Evolutionary conservation across 1,140 invertebrate species (phyloP).

Genomic region (Nebria ingens): DNA sequence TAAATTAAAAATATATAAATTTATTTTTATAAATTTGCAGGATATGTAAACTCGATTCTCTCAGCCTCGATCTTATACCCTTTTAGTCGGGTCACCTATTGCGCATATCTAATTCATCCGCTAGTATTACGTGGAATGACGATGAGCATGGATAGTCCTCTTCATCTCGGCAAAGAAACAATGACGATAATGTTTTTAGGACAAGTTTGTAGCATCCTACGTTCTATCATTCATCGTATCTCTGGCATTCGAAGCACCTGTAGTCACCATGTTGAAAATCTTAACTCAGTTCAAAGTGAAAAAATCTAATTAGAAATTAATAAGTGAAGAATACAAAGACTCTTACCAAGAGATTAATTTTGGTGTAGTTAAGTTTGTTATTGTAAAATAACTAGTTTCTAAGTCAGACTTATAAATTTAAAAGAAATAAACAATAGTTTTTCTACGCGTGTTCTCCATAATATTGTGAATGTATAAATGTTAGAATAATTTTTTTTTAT

Average conservation of each 20-base stretch:
- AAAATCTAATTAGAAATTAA: conserved; percentile 4
- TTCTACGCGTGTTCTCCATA: too few relatives aligned
- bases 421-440: too few relatives aligned
- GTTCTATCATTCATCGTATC: conserved; percentile 66
- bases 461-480: too few relatives aligned
- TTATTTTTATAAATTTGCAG: conserved; percentile 36
- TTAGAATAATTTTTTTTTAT: too few relatives aligned
- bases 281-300: conserved; percentile 40
- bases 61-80: conserved; percentile 70
- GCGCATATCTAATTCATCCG: conserved; percentile 72
- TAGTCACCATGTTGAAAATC: conserved; percentile 76
- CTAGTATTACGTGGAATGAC: conserved; percentile 63
- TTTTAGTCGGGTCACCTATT: conserved; percentile 74
- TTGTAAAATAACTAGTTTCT: too few relatives aligned
- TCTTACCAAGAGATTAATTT: too few relatives aligned
- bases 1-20: conserved; percentile 1
- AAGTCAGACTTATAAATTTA: too few relatives aligned
- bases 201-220: conserved; percentile 63
- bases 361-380: too few relatives aligned
- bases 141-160: conserved; percentile 64
- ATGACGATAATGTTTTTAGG: conserved; percentile 70
- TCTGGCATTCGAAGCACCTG: conserved; percentile 68
- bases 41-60: conserved; percentile 58
- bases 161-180: conserved; percentile 64
- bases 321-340: too few relatives aligned